These are phyloP conservation scores for Fukomys damarensis DNA, from an alignment of 2,113 vertebrate species.

Conservation along the genomic window DNA sequence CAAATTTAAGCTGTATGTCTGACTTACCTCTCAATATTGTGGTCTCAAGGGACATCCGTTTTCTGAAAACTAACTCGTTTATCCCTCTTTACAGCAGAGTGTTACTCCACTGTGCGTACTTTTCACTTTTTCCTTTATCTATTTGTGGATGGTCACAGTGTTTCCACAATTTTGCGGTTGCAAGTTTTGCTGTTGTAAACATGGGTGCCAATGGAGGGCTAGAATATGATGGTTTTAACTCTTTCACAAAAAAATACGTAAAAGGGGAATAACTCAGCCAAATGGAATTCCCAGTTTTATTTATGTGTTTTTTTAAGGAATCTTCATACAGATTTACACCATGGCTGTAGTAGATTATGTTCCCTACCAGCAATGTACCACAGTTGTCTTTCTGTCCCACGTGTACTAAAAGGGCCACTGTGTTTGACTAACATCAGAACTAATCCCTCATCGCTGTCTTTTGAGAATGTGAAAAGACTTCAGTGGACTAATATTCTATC, in stretches of 20 bases:
- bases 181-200: background rate
- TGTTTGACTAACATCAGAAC: background rate
- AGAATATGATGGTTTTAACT: background rate
- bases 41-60: background rate
- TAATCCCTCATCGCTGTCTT: background rate
- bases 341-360: background rate
- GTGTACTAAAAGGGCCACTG: background rate
- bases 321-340: background rate
- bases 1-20: background rate
- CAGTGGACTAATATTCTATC: background rate
- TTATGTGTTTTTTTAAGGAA: background rate
- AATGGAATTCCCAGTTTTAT: background rate
- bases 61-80: no score
- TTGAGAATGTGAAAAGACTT: background rate
- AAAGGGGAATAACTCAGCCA: background rate
- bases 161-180: background rate
- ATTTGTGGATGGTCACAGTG: background rate
- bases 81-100: no score
- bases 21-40: background rate
- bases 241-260: background rate
- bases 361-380: background rate
- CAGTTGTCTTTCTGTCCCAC: fast-evolving
- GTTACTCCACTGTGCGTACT: no score
- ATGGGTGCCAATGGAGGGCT: no score
- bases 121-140: background rate